Conservation (phyloP, 2,888 invertebrate genomes). For the Daptonema setosum region DNA sequence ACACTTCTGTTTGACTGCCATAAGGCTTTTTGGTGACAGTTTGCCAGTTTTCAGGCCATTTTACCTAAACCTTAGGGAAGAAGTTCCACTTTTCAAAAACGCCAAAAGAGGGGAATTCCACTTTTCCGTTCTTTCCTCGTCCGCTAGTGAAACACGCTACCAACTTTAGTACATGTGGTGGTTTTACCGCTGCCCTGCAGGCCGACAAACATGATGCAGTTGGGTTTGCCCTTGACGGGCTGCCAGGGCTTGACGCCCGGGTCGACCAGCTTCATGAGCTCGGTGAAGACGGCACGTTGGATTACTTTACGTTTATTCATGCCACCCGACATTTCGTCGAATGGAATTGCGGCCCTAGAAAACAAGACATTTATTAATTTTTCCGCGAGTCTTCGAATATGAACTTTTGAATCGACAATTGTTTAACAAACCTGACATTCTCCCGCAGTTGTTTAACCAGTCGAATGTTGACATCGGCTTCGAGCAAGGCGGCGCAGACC, state of each 20-base stretch:
- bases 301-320: constrained; percentile 94
- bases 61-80: too few relatives aligned
- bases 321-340: constrained; percentile 93
- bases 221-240: constrained; percentile 77
- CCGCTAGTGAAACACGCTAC: too few relatives aligned
- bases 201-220: constrained; percentile 97
- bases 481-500: constrained; percentile 81
- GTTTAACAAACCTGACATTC: constrained; percentile 54
- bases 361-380: background rate
- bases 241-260: constrained; percentile 90
- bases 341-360: constrained; percentile 67
- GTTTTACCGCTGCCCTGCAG: constrained; percentile 98
- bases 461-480: constrained; percentile 83
- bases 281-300: constrained; percentile 87
- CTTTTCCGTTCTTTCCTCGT: too few relatives aligned
- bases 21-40: too few relatives aligned
- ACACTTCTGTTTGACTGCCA: too few relatives aligned
- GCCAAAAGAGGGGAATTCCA: too few relatives aligned
- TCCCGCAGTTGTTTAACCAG: constrained; percentile 82
- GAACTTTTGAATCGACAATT: too few relatives aligned
- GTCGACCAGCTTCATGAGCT: constrained; percentile 90
- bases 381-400: background rate
- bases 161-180: constrained; percentile 80
- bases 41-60: too few relatives aligned
- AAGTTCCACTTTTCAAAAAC: too few relatives aligned